Evolutionary conservation across 2,113 vertebrate genomes (phyloP).

Genomic region (Mastomys natalensis): DNA sequence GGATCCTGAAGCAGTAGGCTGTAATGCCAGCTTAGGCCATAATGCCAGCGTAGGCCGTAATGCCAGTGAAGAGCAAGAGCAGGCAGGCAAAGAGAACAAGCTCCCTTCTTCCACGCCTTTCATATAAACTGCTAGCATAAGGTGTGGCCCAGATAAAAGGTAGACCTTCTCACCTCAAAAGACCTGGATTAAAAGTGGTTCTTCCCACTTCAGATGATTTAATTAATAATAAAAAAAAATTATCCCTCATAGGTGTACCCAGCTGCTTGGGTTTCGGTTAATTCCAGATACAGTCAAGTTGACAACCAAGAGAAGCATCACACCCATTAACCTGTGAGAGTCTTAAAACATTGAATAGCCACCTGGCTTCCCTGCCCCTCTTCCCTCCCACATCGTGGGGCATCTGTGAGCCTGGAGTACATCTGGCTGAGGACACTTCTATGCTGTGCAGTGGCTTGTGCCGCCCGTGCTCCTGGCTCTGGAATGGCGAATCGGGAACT

Average conservation of each 20-base stretch:
- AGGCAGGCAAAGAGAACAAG: background rate
- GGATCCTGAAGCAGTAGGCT: background rate
- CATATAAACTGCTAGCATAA: background rate
- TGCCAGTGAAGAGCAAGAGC: background rate
- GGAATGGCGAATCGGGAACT: background rate
- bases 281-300: background rate
- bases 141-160: background rate
- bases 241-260: background rate
- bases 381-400: background rate
- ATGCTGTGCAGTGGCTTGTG: background rate
- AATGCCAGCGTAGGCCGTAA: too few relatives aligned
- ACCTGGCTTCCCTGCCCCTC: accelerated
- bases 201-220: background rate
- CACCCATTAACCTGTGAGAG: too few relatives aligned
- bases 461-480: background rate
- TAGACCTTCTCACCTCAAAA: background rate
- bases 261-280: background rate
- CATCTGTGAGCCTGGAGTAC: background rate
- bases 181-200: background rate
- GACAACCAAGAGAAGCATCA: background rate
- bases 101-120: background rate
- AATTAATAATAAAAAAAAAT: background rate
- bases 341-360: background rate
- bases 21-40: background rate
- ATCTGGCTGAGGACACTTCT: background rate